These are phyloP conservation scores for Anaspis maculata DNA, from an alignment of 2,888 invertebrate genomes.

Conservation along the genomic window DNA sequence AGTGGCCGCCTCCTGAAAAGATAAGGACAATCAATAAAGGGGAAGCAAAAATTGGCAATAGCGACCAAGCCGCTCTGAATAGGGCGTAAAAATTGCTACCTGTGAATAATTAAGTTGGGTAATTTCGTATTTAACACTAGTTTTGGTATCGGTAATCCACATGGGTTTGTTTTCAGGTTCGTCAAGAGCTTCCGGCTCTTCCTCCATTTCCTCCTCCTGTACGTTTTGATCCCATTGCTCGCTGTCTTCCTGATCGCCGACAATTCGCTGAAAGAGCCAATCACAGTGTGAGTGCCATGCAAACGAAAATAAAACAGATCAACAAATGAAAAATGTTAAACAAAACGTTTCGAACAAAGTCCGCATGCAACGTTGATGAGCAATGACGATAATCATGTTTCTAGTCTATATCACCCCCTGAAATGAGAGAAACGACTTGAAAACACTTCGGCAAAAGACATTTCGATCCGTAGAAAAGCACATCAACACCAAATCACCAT, in stretches of 20 bases:
- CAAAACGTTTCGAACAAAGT: not conserved
- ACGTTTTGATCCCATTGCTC: too few species aligned
- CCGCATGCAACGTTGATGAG: too few species aligned
- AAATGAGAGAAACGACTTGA: too few species aligned
- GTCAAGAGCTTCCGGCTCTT: constrained; percentile 18
- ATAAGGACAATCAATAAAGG: constrained; percentile 6
- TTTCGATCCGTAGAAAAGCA: too few species aligned
- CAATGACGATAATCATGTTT: too few species aligned
- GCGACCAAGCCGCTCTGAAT: too few species aligned
- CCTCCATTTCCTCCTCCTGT: constrained; percentile 22
- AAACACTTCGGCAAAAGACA: too few species aligned
- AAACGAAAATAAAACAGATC: constrained; percentile 1
- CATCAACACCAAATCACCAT: too few species aligned
- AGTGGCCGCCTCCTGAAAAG: constrained; percentile 60
- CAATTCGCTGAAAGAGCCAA: constrained; percentile 28
- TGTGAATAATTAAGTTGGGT: constrained; percentile 42
- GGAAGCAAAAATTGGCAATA: not conserved
- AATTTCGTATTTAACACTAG: constrained; percentile 40
- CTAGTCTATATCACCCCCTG: too few species aligned
- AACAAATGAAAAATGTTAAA: not conserved
- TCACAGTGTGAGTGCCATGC: too few species aligned
- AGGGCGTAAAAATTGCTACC: constrained; percentile 26
- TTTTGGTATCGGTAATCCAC: constrained; percentile 39
- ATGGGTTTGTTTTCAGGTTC: constrained; percentile 33
- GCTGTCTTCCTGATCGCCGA: too few species aligned